Evolutionary conservation across 2,888 invertebrate species (phyloP).

Genomic region (Drosophila kambysellisi): DNA sequence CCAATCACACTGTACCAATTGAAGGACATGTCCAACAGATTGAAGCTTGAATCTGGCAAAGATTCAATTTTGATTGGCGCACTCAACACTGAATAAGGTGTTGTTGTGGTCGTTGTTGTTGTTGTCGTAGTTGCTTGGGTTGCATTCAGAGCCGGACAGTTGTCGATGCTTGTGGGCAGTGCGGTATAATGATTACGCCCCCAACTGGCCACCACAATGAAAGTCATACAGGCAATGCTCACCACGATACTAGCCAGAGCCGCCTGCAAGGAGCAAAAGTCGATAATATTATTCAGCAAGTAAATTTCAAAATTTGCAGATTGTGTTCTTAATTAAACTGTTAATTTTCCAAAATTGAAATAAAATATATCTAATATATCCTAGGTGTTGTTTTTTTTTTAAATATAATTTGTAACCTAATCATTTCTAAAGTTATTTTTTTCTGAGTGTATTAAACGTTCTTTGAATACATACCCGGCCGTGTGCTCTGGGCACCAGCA

Average conservation of each 20-base stretch:
- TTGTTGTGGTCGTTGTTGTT: not conserved
- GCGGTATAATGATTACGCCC: conserved; percentile 70
- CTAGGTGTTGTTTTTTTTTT: no score
- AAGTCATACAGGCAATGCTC: conserved; percentile 72
- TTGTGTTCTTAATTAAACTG: no score
- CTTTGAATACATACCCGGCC: conserved; percentile 70
- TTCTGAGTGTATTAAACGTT: not conserved
- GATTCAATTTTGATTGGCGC: not conserved
- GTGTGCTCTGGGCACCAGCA: conserved; percentile 88
- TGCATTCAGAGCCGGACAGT: conserved; percentile 69
- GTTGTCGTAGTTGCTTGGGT: conserved; percentile 12
- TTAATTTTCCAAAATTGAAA: no score
- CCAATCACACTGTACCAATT: conserved; percentile 87
- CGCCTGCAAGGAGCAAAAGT: conserved; percentile 54
- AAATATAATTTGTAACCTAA: no score
- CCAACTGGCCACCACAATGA: conserved; percentile 76
- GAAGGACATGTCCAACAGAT: conserved; percentile 87
- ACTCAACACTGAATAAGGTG: not conserved
- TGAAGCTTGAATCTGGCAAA: conserved; percentile 47
- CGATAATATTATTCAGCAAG: not conserved
- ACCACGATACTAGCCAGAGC: conserved; percentile 70
- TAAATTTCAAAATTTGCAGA: not conserved
- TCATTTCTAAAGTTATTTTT: not conserved
- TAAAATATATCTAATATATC: no score
- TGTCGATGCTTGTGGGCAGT: conserved; percentile 66